Evolutionary conservation across 2,797 vertebrate species (phyloP).

Genomic region (Sebastes iracundus): DNA sequence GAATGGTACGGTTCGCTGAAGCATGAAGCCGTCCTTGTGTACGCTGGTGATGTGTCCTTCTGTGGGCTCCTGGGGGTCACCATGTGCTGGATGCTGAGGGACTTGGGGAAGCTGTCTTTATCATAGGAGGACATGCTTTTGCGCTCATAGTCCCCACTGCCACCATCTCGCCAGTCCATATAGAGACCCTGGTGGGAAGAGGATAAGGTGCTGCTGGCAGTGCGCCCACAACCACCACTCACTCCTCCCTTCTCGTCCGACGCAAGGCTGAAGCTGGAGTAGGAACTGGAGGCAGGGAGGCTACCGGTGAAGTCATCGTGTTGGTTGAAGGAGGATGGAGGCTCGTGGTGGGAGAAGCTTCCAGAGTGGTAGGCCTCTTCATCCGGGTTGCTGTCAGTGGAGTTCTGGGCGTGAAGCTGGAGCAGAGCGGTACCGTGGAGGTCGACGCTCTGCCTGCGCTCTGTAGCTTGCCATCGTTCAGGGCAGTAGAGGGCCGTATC

Average conservation of each 20-base stretch:
- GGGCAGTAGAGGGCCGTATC: conserved; percentile 95
- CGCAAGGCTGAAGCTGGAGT: conserved; percentile 94
- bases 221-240: conserved; percentile 62
- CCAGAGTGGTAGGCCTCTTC: conserved; percentile 87
- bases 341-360: conserved; percentile 86
- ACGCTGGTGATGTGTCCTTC: conserved; percentile 82
- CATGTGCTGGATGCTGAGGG: conserved; percentile 87
- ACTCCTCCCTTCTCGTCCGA: conserved; percentile 89
- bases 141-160: conserved; percentile 83
- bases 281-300: conserved; percentile 91
- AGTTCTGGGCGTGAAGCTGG: conserved; percentile 88
- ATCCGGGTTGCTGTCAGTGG: conserved; percentile 89
- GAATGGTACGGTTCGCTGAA: conserved; percentile 89
- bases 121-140: conserved; percentile 85
- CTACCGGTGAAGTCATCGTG: conserved; percentile 82
- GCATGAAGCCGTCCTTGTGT: conserved; percentile 87
- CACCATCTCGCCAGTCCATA: conserved; percentile 87
- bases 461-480: conserved; percentile 81
- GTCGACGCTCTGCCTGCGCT: conserved; percentile 89
- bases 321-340: conserved; percentile 84
- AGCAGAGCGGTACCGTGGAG: conserved; percentile 82
- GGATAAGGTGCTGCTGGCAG: conserved; percentile 87
- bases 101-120: conserved; percentile 87
- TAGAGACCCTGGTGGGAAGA: conserved; percentile 93
- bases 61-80: conserved; percentile 79